Evolutionary conservation across 1,140 invertebrate genomes (phyloP).

Genomic region (Panulirus ornatus): DNA sequence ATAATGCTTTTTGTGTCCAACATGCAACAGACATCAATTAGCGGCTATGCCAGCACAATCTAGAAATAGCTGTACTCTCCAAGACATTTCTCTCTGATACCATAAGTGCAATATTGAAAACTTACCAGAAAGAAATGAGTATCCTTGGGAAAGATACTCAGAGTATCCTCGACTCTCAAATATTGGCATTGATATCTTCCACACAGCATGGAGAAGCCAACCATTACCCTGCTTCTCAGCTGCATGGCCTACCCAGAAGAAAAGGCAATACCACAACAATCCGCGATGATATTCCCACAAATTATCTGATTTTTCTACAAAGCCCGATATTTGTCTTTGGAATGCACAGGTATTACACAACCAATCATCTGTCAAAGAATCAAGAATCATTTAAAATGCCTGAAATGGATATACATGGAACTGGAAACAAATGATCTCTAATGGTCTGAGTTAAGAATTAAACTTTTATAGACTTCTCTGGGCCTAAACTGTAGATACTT

Average conservation of each 20-base stretch:
- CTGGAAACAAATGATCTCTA: too few relatives aligned
- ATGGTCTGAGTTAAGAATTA: too few relatives aligned
- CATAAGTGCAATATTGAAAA: too few relatives aligned
- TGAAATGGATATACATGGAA: too few relatives aligned
- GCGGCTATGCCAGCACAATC: too few relatives aligned
- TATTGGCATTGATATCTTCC: slow-evolving; percentile 60
- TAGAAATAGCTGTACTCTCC: too few relatives aligned
- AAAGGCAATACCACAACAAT: slow-evolving; percentile 57
- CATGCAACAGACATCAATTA: too few relatives aligned
- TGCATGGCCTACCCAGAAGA: slow-evolving; percentile 45
- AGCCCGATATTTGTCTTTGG: neutral
- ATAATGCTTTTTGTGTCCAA: too few relatives aligned
- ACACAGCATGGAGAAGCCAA: slow-evolving; percentile 59
- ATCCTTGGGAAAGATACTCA: slow-evolving; percentile 48
- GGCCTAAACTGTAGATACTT: too few relatives aligned
- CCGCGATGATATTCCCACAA: slow-evolving; percentile 60
- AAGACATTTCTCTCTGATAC: too few relatives aligned
- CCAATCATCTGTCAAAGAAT: slow-evolving; percentile 53
- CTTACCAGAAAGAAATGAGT: slow-evolving; percentile 61
- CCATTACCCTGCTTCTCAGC: slow-evolving; percentile 54
- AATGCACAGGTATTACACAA: slow-evolving; percentile 27
- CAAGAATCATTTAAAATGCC: neutral
- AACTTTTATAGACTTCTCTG: too few relatives aligned
- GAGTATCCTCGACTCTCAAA: slow-evolving; percentile 42
- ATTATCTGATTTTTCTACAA: neutral